Percentiles rank a stretch among this genome's conserved stretches.
These are phyloP conservation scores for Selenia dentaria DNA, from an alignment of 2,888 invertebrate species.

Conservation along the genomic window DNA sequence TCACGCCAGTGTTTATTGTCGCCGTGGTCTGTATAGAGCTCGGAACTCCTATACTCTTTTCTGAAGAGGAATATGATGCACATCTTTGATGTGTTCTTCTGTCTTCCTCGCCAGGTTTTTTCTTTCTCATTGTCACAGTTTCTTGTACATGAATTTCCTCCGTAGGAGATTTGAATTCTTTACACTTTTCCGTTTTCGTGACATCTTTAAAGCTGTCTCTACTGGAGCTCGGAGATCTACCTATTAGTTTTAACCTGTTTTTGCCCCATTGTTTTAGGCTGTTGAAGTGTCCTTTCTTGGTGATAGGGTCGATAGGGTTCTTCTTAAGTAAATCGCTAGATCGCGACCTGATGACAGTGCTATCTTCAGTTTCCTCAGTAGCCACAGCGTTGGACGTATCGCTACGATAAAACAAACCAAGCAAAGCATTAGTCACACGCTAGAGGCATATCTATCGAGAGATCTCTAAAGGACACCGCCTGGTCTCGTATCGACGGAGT, in stretches of 20 bases:
- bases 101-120: conserved; percentile 85
- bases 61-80: conserved; percentile 91
- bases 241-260: conserved; percentile 90
- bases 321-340: conserved; percentile 91
- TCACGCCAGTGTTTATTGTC: conserved; percentile 87
- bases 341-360: conserved; percentile 86
- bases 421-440: conserved; percentile 85
- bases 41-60: conserved; percentile 87
- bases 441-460: conserved; percentile 74
- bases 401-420: conserved; percentile 84
- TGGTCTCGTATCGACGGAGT: conserved; percentile 75
- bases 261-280: conserved; percentile 94
- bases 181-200: conserved; percentile 64
- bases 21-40: conserved; percentile 80
- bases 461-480: conserved; percentile 66
- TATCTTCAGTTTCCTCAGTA: conserved; percentile 80
- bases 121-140: conserved; percentile 86
- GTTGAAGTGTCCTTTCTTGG: conserved; percentile 89
- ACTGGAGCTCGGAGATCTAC: conserved; percentile 85
- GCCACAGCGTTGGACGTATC: conserved; percentile 81
- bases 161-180: conserved; percentile 69
- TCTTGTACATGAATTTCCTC: conserved; percentile 88
- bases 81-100: conserved; percentile 91
- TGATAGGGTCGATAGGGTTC: conserved; percentile 83
- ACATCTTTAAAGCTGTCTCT: conserved; percentile 77